Evolutionary conservation across 2,797 vertebrate species (phyloP).

Genomic region (Gadopsis marmoratus): DNA sequence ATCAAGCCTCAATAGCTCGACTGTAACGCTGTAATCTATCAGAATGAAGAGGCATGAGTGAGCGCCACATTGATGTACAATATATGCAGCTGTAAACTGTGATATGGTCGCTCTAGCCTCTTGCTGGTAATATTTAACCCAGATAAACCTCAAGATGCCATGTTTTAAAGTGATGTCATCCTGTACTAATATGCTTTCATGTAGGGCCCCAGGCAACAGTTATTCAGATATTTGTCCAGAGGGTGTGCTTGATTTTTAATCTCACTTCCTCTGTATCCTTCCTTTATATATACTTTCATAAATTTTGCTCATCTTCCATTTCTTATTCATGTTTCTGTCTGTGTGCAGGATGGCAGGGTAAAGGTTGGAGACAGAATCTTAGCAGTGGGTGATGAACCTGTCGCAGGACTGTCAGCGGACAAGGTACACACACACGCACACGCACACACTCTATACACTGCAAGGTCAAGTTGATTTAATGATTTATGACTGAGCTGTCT

Average conservation of each 20-base stretch:
- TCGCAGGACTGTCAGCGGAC: constrained; percentile 86
- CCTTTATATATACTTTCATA: constrained; percentile 20
- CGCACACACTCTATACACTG: constrained; percentile 22
- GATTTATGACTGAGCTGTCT: constrained; percentile 58
- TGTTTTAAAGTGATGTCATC: constrained; percentile 40
- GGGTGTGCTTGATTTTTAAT: constrained; percentile 61
- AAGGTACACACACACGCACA: constrained; percentile 83
- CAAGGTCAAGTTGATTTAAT: constrained; percentile 69
- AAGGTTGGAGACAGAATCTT: constrained; percentile 88
- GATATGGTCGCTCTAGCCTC: neutral
- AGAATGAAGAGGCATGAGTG: neutral
- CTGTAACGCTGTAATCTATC: constrained; percentile 9
- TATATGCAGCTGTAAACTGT: neutral
- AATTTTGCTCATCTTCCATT: constrained; percentile 23
- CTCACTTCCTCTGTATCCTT: constrained; percentile 15
- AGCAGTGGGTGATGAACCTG: constrained; percentile 89
- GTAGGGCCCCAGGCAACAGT: constrained; percentile 42
- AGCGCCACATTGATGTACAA: neutral
- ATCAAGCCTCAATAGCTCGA: neutral
- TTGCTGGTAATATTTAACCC: constrained; percentile 21
- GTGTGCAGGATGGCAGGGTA: constrained; percentile 86
- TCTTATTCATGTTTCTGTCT: constrained; percentile 33
- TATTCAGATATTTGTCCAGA: constrained; percentile 61
- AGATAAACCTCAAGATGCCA: constrained; percentile 11
- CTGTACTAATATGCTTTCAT: constrained; percentile 55